A percentile compares a stretch with the other conserved stretches of the same genome.
Conservation (phyloP, 2,113 vertebrate genomes). For the Loxodonta africana region DNA sequence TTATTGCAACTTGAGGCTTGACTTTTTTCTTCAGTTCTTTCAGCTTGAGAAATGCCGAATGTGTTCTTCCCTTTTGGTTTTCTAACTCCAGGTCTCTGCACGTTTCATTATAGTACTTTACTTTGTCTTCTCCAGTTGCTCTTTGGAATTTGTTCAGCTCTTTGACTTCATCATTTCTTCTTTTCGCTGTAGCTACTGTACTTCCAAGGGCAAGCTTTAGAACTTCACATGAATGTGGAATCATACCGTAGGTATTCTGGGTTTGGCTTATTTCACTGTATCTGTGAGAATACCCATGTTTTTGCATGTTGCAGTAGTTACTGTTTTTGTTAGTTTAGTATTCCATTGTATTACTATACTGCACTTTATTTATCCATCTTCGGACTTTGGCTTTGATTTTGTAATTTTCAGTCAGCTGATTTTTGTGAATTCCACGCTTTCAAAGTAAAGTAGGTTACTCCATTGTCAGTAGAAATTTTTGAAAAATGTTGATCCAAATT, state of each 20-base stretch:
- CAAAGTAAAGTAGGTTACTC: conserved; percentile 27
- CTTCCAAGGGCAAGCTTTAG: too few relatives aligned
- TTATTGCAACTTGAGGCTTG: too few relatives aligned
- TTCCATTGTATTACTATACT: neutral
- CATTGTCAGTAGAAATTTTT: neutral
- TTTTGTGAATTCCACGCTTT: conserved; percentile 26
- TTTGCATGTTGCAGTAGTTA: neutral
- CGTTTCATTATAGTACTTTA: too few relatives aligned
- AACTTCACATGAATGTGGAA: neutral
- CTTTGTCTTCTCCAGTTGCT: too few relatives aligned
- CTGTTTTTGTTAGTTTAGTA: conserved; percentile 41
- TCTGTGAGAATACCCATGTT: neutral
- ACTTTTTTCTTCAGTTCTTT: too few relatives aligned
- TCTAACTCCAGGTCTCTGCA: too few relatives aligned
- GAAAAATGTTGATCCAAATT: conserved; percentile 12
- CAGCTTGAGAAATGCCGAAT: too few relatives aligned
- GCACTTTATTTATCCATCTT: conserved; percentile 3
- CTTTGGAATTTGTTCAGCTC: too few relatives aligned
- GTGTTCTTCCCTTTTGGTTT: too few relatives aligned
- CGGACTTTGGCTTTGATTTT: conserved; percentile 5
- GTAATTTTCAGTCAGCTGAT: neutral
- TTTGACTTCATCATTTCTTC: too few relatives aligned
- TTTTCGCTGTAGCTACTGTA: too few relatives aligned
- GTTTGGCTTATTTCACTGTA: neutral
- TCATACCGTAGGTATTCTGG: neutral